Conservation (phyloP, 2,888 invertebrate genomes). For the Nipponacmea schrenckii region DNA sequence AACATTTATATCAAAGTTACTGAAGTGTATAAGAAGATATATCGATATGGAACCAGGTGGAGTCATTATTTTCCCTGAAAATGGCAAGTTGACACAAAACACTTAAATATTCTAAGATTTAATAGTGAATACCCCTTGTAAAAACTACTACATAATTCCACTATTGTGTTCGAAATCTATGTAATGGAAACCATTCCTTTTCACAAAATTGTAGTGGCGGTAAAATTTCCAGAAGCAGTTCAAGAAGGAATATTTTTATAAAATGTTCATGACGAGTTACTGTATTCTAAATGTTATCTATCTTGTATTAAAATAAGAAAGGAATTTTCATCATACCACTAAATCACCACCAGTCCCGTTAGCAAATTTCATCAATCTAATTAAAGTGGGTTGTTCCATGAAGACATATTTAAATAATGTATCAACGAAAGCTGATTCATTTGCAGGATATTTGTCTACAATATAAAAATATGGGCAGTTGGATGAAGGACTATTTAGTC, state of each 20-base stretch:
- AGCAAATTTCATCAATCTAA: neutral
- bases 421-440: slow-evolving; percentile 26
- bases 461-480: neutral
- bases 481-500: too few species aligned
- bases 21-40: slow-evolving; percentile 2
- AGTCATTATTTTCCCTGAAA: slow-evolving; percentile 11
- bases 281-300: too few species aligned
- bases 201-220: too few species aligned
- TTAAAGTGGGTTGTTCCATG: slow-evolving; percentile 24
- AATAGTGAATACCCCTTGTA: too few species aligned
- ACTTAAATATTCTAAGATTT: too few species aligned
- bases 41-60: slow-evolving; percentile 11
- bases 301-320: too few species aligned
- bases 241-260: too few species aligned
- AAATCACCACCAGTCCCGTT: neutral
- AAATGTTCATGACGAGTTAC: too few species aligned
- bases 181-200: too few species aligned
- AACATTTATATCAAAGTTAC: slow-evolving; percentile 12
- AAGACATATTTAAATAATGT: slow-evolving; percentile 36
- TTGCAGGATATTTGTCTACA: slow-evolving; percentile 26
- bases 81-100: slow-evolving; percentile 20
- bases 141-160: too few species aligned
- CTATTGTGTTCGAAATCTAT: too few species aligned
- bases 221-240: too few species aligned
- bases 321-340: neutral